A percentile compares a stretch with the other conserved stretches of the same genome.
These are phyloP conservation scores for Hypercompe scribonia DNA, from an alignment of 2,888 invertebrate genomes.

Conservation along the genomic window DNA sequence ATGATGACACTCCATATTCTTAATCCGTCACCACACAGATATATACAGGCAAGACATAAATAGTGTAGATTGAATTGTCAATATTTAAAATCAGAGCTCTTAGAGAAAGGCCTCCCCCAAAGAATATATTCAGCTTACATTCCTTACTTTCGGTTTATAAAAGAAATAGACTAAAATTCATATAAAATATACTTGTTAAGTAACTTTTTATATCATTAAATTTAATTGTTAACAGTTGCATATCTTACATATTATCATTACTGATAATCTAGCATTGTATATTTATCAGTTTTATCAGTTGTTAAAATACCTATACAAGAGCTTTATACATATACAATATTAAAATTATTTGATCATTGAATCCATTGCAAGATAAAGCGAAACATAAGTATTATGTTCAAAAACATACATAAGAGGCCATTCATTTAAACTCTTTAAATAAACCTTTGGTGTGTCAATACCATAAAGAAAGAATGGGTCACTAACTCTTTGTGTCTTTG, in stretches of 20 bases:
- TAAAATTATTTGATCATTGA: too few relatives aligned
- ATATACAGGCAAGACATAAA: too few relatives aligned
- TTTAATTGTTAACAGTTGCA: background rate
- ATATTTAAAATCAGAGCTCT: too few relatives aligned
- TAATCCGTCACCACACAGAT: too few relatives aligned
- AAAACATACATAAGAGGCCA: conserved; percentile 5
- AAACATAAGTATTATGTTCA: background rate
- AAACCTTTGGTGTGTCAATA: conserved; percentile 14
- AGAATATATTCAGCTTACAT: too few relatives aligned
- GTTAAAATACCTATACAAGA: background rate
- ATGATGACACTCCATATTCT: too few relatives aligned
- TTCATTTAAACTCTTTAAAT: conserved; percentile 5
- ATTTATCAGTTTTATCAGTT: background rate
- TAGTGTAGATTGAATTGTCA: too few relatives aligned
- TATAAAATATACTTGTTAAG: too few relatives aligned
- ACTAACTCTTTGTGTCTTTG: conserved; percentile 33
- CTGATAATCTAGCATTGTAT: background rate
- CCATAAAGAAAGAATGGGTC: conserved; percentile 44
- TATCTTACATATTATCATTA: background rate
- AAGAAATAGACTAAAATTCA: too few relatives aligned
- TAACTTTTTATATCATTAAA: too few relatives aligned
- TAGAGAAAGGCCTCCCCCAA: too few relatives aligned
- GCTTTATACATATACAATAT: background rate
- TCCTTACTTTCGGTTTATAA: too few relatives aligned
- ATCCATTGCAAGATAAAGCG: background rate